A percentile compares a stretch with the other conserved stretches of the same genome.
These are phyloP conservation scores for Eilema caniola DNA, from an alignment of 2,888 invertebrate species.

Conservation along the genomic window DNA sequence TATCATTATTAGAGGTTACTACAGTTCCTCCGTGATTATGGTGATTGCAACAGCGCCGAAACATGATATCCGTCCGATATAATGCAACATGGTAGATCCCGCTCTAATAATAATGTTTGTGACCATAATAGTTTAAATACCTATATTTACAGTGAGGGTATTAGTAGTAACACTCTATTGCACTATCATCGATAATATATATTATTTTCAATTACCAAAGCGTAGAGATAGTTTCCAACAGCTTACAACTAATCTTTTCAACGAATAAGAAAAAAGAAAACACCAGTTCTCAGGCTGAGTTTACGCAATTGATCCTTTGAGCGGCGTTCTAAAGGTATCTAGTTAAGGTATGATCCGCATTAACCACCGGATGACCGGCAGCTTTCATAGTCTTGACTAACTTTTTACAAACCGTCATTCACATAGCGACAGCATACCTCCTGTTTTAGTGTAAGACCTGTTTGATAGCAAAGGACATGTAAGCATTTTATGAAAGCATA, in stretches of 20 bases:
- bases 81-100: too few relatives aligned
- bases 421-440: constrained; percentile 10
- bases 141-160: too few relatives aligned
- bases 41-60: too few relatives aligned
- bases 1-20: too few relatives aligned
- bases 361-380: constrained; percentile 15
- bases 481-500: neutral
- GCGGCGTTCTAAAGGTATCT: constrained; percentile 13
- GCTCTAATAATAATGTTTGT: too few relatives aligned
- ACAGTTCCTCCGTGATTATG: too few relatives aligned
- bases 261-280: constrained; percentile 1
- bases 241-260: neutral
- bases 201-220: too few relatives aligned
- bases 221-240: too few relatives aligned
- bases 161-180: too few relatives aligned
- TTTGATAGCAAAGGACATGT: neutral
- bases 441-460: neutral
- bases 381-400: constrained; percentile 10
- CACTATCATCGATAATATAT: neutral
- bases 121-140: too few relatives aligned
- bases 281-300: constrained; percentile 1
- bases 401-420: constrained; percentile 17
- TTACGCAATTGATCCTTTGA: constrained; percentile 6
- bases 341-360: constrained; percentile 21
- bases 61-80: too few relatives aligned